A percentile compares a stretch with the other conserved stretches of the same genome.
Evolutionary conservation across 2,888 invertebrate genomes (phyloP).

Genomic region (Volucella inflata): DNA sequence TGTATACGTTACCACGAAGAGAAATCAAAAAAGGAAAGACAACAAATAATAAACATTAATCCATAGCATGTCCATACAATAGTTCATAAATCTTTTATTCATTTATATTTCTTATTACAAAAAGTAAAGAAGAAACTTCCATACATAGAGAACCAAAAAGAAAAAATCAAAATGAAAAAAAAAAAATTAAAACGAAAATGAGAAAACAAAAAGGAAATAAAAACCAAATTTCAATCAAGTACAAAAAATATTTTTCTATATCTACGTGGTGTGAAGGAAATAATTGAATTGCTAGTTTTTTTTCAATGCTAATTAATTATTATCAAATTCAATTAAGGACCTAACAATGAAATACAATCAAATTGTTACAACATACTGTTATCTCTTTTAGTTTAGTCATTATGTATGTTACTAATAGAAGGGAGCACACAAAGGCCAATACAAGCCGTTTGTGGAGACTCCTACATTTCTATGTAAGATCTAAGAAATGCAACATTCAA

Average conservation of each 20-base stretch:
- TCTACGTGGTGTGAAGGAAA: constrained; percentile 29
- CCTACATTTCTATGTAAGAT: constrained; percentile 9
- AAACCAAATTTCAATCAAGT: constrained; percentile 47
- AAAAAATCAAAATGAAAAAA: constrained; percentile 5
- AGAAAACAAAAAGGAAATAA: constrained; percentile 32
- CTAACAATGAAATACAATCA: constrained; percentile 31
- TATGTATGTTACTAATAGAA: constrained; percentile 9
- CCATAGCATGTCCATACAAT: constrained; percentile 17
- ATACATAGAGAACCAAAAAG: constrained; percentile 39
- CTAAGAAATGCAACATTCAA: constrained; percentile 54
- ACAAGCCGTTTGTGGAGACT: neutral
- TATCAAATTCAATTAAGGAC: constrained; percentile 33
- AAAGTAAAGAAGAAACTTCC: constrained; percentile 37
- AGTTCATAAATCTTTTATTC: constrained; percentile 51
- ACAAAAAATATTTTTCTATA: constrained; percentile 37
- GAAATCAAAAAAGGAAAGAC: neutral
- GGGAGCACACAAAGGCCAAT: neutral
- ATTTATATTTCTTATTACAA: constrained; percentile 41
- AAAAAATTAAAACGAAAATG: neutral
- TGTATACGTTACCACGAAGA: neutral
- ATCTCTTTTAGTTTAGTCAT: constrained; percentile 5
- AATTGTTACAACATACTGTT: constrained; percentile 19
- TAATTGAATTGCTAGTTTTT: constrained; percentile 32
- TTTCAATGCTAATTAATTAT: constrained; percentile 33
- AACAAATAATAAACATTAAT: neutral